These are phyloP conservation scores for Pteria penguin DNA, from an alignment of 2,888 invertebrate genomes.

Conservation along the genomic window DNA sequence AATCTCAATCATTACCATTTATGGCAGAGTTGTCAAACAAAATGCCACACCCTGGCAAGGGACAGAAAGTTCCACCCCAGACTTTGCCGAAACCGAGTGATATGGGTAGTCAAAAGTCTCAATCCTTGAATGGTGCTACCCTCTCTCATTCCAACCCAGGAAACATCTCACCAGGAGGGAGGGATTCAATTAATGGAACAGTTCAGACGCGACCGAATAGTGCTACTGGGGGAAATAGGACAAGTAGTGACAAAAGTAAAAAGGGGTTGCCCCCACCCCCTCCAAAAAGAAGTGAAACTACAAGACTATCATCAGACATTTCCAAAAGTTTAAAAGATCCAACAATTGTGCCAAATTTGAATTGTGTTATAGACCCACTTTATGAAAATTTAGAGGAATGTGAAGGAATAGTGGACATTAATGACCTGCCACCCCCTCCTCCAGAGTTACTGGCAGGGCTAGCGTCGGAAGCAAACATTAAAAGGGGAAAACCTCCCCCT, in stretches of 20 bases:
- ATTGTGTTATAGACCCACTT: conserved; percentile 54
- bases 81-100: conserved; percentile 59
- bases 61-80: conserved; percentile 51
- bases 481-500: conserved; percentile 58
- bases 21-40: conserved; percentile 65
- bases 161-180: too few species aligned
- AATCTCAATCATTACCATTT: conserved; percentile 66
- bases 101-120: conserved; percentile 27
- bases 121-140: conserved; percentile 42
- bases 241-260: conserved; percentile 27
- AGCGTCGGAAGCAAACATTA: conserved; percentile 40
- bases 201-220: conserved; percentile 21
- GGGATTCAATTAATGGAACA: conserved; percentile 29
- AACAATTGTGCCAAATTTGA: conserved; percentile 48
- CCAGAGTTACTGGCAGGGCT: conserved; percentile 73
- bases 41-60: conserved; percentile 37
- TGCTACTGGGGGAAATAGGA: conserved; percentile 1
- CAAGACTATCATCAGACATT: conserved; percentile 61
- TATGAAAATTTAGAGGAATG: conserved; percentile 61
- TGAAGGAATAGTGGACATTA: conserved; percentile 73
- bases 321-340: conserved; percentile 24
- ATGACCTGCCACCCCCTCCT: conserved; percentile 76
- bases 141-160: conserved; percentile 27
- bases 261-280: conserved; percentile 69
- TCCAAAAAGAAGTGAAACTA: conserved; percentile 71